A percentile compares a stretch with the other conserved stretches of the same genome.
Conservation (phyloP, 2,888 invertebrate genomes). For the Amphipyra berbera region DNA sequence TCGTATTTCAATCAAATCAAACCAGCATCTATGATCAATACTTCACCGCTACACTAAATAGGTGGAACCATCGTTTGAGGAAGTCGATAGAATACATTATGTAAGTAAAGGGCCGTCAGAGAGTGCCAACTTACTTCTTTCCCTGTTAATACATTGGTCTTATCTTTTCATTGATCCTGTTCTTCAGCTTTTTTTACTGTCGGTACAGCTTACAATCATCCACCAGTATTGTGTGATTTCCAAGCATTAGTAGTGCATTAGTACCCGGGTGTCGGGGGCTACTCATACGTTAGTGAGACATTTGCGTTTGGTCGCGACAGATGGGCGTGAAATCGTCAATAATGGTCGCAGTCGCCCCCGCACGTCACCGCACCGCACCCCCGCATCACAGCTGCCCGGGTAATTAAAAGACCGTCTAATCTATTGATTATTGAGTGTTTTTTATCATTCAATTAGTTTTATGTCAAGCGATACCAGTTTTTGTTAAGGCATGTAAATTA, state of each 20-base stretch:
- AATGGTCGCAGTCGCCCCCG: slow-evolving; percentile 37
- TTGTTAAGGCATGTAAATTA: slow-evolving; percentile 35
- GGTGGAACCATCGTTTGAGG: no score
- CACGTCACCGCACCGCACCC: slow-evolving; percentile 21
- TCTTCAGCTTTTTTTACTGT: no score
- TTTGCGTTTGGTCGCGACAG: slow-evolving; percentile 61
- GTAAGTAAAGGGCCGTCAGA: no score
- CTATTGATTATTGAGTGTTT: slow-evolving; percentile 41
- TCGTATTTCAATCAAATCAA: no score
- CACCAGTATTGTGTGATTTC: not conserved
- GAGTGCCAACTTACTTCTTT: no score
- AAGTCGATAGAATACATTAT: no score
- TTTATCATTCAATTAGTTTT: slow-evolving; percentile 52
- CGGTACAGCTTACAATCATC: no score
- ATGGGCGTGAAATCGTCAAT: slow-evolving; percentile 70
- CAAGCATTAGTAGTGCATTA: not conserved
- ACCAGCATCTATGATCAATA: no score
- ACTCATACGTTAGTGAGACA: slow-evolving; percentile 20
- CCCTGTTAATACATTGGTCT: no score
- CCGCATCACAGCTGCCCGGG: slow-evolving; percentile 44
- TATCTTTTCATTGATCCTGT: no score
- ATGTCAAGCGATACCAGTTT: slow-evolving; percentile 39
- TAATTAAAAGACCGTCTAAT: slow-evolving; percentile 44
- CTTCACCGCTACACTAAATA: no score
- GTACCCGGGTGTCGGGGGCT: not conserved